phyloP scores from a whole-genome alignment of 1,140 invertebrate species.

The Eubasilissa regina region DNA sequence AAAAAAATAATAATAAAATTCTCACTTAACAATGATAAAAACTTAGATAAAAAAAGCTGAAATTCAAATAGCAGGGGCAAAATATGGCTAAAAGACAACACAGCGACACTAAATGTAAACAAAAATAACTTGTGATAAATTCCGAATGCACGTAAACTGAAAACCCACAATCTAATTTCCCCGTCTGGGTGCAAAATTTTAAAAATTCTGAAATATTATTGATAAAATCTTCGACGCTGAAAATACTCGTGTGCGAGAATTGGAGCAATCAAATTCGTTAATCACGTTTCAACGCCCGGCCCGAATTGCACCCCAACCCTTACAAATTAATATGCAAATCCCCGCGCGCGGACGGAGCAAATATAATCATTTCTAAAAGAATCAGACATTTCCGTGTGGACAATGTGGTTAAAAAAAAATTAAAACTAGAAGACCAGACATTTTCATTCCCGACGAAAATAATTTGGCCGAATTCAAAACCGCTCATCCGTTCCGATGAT shows the following conservation, averaged over 20 bases:
- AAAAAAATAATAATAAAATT: no score
- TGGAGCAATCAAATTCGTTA: conserved; percentile 12
- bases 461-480: conserved; percentile 55
- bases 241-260: neutral
- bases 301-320: neutral
- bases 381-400: conserved; percentile 29
- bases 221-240: no score
- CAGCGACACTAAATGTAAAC: no score
- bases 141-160: no score
- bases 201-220: no score
- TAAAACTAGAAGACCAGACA: conserved; percentile 48
- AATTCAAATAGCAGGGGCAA: no score
- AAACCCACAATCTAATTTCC: no score
- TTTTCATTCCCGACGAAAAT: conserved; percentile 57
- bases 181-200: no score
- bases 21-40: no score
- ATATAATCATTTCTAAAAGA: conserved; percentile 54
- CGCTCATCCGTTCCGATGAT: conserved; percentile 55
- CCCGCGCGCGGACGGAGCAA: conserved; percentile 49
- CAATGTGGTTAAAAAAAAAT: conserved; percentile 20
- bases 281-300: conserved; percentile 18
- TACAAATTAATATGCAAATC: conserved; percentile 59
- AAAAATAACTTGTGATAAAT: no score
- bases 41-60: no score
- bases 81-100: no score